Base-by-base conservation (phyloP, 2,113 vertebrate species). In the Cygnus buccinator region DNA sequence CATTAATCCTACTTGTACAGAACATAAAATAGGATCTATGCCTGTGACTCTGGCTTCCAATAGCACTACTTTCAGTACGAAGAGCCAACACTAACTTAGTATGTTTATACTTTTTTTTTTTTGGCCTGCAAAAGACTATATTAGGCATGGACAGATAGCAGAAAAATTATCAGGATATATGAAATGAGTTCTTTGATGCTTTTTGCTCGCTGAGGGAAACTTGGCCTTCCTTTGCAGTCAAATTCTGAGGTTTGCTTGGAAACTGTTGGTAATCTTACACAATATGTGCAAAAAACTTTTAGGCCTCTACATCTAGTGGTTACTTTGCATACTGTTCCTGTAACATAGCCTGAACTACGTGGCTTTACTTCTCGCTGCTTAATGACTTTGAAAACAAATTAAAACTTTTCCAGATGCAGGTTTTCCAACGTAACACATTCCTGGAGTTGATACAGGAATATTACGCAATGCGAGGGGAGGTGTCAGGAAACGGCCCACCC, bases 101-200 rank as follows among this genome's bases (percentile, higher is more conserved):
- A 1, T 1, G 3, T 33, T 85, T 6, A 19, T 19, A n/a, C 15
- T 1, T 5, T 8, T 2, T 12, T 46, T 46, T 12, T 44, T 83
- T 52, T 50, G 41, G 21, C 28, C 17, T 58, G 13, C n/a, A 48
- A 35, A 55, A 78, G 28, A 16, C 23, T 17, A 2, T 7, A 4
- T 86, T 39, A 61, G 39, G 28, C 28, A 65, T 41, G 73, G 80
- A 81, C 65, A 70, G 17, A 20, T 11, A 26, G 9, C 23, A 20
- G 21, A 31, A 18, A 43, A 65, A 55, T 25, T 10, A 14, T 8
- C 55, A 81, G 35, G 44, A 28, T 46, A 43, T 41, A 23, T 63
- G 23, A 68, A 50, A 44, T 6, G 9, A 50, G 11, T 23, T 28
- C 62, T 39, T 26, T 84, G 44, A 37, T 28, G 4, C 26, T n/a